Evolutionary conservation across 2,113 vertebrate species (phyloP).

Genomic region (Haliaeetus leucogaster): DNA sequence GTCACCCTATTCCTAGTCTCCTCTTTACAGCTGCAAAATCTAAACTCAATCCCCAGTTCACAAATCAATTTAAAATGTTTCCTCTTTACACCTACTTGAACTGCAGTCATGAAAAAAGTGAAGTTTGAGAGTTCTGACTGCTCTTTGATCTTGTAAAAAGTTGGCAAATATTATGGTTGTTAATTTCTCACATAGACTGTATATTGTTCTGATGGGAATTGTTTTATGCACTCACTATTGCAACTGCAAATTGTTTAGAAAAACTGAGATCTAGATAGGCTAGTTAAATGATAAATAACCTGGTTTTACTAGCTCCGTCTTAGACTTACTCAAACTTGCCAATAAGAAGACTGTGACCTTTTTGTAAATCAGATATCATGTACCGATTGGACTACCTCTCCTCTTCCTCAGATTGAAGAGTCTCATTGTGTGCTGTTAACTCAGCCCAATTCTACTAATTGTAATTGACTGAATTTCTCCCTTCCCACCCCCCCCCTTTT

Average conservation of each 20-base stretch:
- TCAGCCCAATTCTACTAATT: not conserved
- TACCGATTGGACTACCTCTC: not conserved
- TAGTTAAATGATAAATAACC: not conserved
- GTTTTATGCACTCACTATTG: not conserved
- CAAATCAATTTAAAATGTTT: not conserved
- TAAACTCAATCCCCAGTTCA: not conserved
- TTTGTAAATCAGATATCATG: not conserved
- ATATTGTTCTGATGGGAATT: not conserved
- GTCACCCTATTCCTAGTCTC: not conserved
- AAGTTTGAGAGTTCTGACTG: not conserved
- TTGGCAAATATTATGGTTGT: not conserved
- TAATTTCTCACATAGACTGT: not conserved
- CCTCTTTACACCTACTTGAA: not conserved
- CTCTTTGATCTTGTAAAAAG: not conserved
- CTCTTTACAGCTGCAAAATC: not conserved
- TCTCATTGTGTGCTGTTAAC: not conserved
- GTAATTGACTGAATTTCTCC: not conserved
- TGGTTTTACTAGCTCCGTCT: not conserved
- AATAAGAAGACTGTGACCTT: not conserved
- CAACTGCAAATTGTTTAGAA: not conserved
- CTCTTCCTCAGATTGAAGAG: not conserved
- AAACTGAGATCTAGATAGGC: not conserved
- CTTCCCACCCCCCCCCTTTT: fast-evolving
- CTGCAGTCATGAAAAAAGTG: not conserved
- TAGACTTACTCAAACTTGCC: not conserved